A percentile compares a stretch with the other conserved stretches of the same genome.
phyloP scores from a whole-genome alignment of 2,888 invertebrate species.

The Agrenia bidenticulata region DNA sequence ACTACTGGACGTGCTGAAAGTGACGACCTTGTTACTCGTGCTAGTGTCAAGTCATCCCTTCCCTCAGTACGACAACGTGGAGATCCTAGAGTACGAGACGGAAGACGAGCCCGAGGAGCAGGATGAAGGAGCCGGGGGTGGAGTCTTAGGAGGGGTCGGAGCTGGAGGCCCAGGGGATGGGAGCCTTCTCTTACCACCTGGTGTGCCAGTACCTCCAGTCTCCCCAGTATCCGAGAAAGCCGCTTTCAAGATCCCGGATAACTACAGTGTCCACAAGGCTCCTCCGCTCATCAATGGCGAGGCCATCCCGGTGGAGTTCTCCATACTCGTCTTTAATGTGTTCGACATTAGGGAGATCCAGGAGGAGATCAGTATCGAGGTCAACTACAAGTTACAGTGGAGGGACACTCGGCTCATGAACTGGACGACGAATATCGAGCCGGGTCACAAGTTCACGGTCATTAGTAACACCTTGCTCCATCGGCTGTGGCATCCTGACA shows the following conservation, averaged over 20 bases:
- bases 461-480: not conserved
- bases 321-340: slow-evolving; percentile 6
- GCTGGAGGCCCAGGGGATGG: too few species aligned
- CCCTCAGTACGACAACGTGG: slow-evolving; percentile 18
- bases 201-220: too few species aligned
- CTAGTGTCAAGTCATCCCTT: too few species aligned
- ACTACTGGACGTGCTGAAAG: too few species aligned
- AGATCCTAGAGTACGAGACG: too few species aligned
- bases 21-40: too few species aligned
- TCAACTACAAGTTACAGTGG: slow-evolving; percentile 9
- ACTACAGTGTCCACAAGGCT: not conserved
- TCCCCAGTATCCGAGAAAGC: not conserved
- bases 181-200: too few species aligned
- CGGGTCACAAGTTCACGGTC: not conserved
- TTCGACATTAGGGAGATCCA: slow-evolving; percentile 4
- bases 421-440: slow-evolving; percentile 8
- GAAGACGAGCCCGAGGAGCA: slow-evolving; percentile 2
- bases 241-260: slow-evolving; percentile 5
- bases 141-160: too few species aligned
- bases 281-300: not conserved
- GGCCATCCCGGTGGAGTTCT: slow-evolving; percentile 1
- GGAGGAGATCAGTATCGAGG: slow-evolving; percentile 7
- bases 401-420: not conserved
- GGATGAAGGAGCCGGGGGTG: slow-evolving; percentile 3
- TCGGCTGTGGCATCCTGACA: slow-evolving; percentile 3